A percentile compares a stretch with the other conserved stretches of the same genome.
phyloP scores from a whole-genome alignment of 2,113 vertebrate species.

The Lamprotornis superbus region DNA sequence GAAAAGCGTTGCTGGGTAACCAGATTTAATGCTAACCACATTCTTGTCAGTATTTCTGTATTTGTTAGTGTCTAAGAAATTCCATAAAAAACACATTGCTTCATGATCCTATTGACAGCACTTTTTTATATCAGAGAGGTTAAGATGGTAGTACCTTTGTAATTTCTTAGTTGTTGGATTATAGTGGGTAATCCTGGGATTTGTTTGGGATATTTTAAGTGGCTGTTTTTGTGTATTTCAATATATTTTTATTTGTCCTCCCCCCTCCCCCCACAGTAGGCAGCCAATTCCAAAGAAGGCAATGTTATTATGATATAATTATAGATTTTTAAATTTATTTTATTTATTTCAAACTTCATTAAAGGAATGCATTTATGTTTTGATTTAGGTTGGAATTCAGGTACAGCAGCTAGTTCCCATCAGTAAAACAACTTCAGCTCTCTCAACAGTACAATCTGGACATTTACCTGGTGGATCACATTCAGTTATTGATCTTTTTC shows the following conservation, averaged over 20 bases:
- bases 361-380: not conserved
- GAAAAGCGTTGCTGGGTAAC: not conserved
- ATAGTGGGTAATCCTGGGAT: not conserved
- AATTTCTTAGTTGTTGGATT: not conserved
- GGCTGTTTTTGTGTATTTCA: not conserved
- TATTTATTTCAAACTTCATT: not conserved
- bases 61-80: not conserved
- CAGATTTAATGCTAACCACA: not conserved
- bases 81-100: not conserved
- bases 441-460: slow-evolving; percentile 43
- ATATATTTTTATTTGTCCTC: not conserved
- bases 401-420: slow-evolving; percentile 86
- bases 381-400: slow-evolving; percentile 86
- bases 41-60: not conserved
- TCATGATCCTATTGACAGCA: not conserved
- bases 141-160: not conserved
- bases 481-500: slow-evolving; percentile 87
- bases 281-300: not conserved
- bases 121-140: not conserved
- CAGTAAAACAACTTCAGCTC: slow-evolving; percentile 48
- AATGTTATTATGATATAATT: not conserved
- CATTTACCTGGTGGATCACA: slow-evolving; percentile 68
- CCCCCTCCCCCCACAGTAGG: not conserved
- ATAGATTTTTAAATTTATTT: too few relatives aligned
- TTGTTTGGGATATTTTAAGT: not conserved